Evolutionary conservation across 2,797 vertebrate genomes (phyloP), one percentile per base, ranked within the genome.

Genomic region (Hybognathus amarus): DNA sequence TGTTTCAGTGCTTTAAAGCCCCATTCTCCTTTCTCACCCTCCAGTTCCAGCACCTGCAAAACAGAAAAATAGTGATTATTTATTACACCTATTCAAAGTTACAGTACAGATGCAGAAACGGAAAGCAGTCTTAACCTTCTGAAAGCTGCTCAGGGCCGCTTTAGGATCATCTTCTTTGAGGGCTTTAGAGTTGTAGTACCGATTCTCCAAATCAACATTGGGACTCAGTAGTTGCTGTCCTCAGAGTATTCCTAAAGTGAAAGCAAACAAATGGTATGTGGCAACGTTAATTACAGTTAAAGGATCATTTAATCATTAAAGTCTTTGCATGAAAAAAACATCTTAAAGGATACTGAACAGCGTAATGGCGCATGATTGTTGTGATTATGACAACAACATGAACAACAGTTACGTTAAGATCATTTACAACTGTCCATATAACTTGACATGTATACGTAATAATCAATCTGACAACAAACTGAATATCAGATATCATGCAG

Each of bases 21-120:
- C 98, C 98, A 99, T 94, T 99, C 98, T 92, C 98, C 98, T 89
- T 99, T 99, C 92, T 99, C 98, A 85, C 98, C 98, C 93, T 99
- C 98, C 1, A 99, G 96, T 85, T 99, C 98, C 95, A 99, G 93
- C 83, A 99, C 98, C 98, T 99, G 89, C 18, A 10, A 50, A 27
- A 24, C 4, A 81, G 0, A 68, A n/a, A n/a, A 54, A 66, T 27
- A 45, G 18, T 1, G 12, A 8, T 38, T 67, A 33, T 38, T 61
- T 67, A 33, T 38, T 64, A 30, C 11, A 24, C 5, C 2, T 2
- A 59, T 56, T 17, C 38, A 59, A 18, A n/a, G 8, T 6, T 67
- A 17, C 9, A 56, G 13, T 1, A 3, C 27, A 1, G n/a, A 59
- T 40, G 1, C 52, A 8, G 36, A 70, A 6, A 17, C 1, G 6